Conservation (phyloP, 2,797 vertebrate species). For the Darevskia mixta region DNA sequence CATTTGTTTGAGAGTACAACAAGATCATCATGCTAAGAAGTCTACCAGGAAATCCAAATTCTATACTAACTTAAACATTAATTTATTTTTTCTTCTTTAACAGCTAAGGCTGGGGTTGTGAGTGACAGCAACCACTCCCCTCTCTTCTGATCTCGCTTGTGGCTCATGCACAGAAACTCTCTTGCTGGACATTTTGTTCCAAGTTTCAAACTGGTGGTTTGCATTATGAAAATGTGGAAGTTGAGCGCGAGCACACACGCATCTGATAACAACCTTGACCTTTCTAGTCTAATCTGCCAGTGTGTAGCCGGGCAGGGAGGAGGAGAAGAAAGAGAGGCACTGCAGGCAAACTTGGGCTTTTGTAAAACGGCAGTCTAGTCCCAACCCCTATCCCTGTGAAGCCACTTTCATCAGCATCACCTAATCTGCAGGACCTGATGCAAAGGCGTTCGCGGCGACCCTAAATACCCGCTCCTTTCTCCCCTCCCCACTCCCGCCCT, state of each 20-base stretch:
- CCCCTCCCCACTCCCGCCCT: not conserved
- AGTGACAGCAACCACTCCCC: not conserved
- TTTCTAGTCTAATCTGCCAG: not conserved
- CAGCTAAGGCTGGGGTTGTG: not conserved
- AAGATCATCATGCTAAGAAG: not conserved
- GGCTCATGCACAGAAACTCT: not conserved
- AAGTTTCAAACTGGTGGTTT: conserved; percentile 51
- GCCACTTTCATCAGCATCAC: not conserved
- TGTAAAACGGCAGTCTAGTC: not conserved
- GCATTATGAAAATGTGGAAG: conserved; percentile 64
- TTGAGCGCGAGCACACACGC: conserved; percentile 34
- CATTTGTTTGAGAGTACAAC: not conserved
- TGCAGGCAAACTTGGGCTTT: not conserved
- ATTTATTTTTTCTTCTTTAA: not conserved
- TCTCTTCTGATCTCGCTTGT: not conserved
- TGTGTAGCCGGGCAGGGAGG: not conserved
- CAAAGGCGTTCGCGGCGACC: not conserved
- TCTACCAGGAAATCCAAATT: not conserved
- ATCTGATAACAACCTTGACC: conserved; percentile 61
- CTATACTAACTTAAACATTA: not conserved
- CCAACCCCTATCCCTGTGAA: not conserved
- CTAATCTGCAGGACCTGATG: not conserved
- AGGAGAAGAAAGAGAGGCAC: not conserved
- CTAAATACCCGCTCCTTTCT: too few species aligned
- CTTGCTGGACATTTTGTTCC: conserved; percentile 30